Evolutionary conservation across 2,797 vertebrate genomes (phyloP).

Genomic region (Nannoperca australis): DNA sequence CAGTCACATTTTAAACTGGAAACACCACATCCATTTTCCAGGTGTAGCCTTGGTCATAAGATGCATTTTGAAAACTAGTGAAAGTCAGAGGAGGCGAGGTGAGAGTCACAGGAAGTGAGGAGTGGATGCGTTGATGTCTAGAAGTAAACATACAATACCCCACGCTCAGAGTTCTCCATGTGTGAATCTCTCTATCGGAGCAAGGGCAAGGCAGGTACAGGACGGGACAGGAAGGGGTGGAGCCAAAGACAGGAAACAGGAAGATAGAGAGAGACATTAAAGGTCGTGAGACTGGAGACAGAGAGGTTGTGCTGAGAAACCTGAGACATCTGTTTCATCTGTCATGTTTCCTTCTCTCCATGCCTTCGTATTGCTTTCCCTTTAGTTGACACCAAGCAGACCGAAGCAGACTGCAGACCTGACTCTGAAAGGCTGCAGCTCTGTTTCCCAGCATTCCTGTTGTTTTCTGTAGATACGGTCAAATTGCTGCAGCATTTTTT

Average conservation of each 20-base stretch:
- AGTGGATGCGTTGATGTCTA: conserved; percentile 81
- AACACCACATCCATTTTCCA: conserved; percentile 24
- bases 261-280: conserved; percentile 81
- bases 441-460: not conserved
- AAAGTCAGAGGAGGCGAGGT: conserved; percentile 16
- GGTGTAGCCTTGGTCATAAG: conserved; percentile 1
- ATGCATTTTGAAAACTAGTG: conserved; percentile 41
- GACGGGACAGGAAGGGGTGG: conserved; percentile 78
- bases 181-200: conserved; percentile 89
- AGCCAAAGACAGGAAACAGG: conserved; percentile 85
- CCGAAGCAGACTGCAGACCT: not conserved
- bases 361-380: not conserved
- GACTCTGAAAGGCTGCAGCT: not conserved
- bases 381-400: not conserved
- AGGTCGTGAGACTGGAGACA: conserved; percentile 72
- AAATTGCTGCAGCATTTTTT: not conserved
- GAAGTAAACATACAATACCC: conserved; percentile 89
- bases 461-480: not conserved
- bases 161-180: conserved; percentile 89
- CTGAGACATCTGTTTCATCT: conserved; percentile 35
- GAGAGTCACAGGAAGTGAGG: conserved; percentile 50
- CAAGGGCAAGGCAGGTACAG: conserved; percentile 81
- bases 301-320: conserved; percentile 47
- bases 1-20: not conserved
- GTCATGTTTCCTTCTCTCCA: not conserved